These are phyloP conservation scores for Physocephala rufipes DNA, from an alignment of 2,888 invertebrate species.

Conservation along the genomic window DNA sequence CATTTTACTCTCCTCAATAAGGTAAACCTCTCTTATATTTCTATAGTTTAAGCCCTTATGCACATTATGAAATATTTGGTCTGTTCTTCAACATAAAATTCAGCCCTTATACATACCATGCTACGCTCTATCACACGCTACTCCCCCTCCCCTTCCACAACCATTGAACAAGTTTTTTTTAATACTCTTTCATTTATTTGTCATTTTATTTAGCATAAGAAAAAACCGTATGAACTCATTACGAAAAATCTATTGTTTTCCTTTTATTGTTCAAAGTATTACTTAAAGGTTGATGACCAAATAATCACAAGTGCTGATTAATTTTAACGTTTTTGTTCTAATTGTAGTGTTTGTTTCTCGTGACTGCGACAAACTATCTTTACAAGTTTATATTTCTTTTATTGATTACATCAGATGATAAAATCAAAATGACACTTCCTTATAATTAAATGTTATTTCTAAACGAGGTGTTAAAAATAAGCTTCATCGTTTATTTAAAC, in stretches of 20 bases:
- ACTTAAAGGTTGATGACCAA: constrained; percentile 26
- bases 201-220: constrained; percentile 18
- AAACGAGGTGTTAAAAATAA: too few species aligned
- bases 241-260: constrained; percentile 7
- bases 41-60: neutral
- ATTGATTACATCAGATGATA: too few species aligned
- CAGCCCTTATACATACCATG: neutral
- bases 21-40: neutral
- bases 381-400: too few species aligned
- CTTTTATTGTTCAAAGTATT: neutral
- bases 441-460: too few species aligned
- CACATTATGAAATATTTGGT: neutral
- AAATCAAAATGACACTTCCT: too few species aligned
- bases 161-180: constrained; percentile 35
- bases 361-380: too few species aligned
- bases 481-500: too few species aligned
- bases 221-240: constrained; percentile 1
- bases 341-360: neutral
- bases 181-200: constrained; percentile 18
- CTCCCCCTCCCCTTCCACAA: constrained; percentile 12
- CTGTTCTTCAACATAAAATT: neutral
- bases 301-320: constrained; percentile 12
- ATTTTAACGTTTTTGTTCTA: neutral
- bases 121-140: constrained; percentile 23
- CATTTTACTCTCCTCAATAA: neutral